Base-by-base conservation (phyloP, 2,113 vertebrate species). In the Calidris pygmaea region DNA sequence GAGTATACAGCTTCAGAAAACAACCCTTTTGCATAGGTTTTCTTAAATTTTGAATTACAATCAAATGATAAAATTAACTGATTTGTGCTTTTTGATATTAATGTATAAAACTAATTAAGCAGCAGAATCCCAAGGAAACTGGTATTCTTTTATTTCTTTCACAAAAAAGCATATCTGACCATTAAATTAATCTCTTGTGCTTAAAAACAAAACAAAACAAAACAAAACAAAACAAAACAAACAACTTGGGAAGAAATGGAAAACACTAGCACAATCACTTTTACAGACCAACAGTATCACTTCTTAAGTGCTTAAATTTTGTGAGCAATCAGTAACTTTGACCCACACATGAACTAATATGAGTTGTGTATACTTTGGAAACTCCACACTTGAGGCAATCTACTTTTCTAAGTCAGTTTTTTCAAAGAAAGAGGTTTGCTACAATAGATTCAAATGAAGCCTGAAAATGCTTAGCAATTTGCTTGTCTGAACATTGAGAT, bases 401-500 rank as follows among this genome's bases (percentile, higher is more conserved):
- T 67, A 55, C 26, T 81, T 85, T 63, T 74, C 39, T 47, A 77
- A 59, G 20, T 76, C 39, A n/a, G 24, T 90, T 93, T 90, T 93
- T 68, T 83, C 84, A 91, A 39, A 82, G 71, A 90, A 63, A 75
- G 35, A 92, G 10, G 30, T 67, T 94, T 78, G 29, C 78, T 85
- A 87, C 35, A 78, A 71, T 27, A 89, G 70, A 77, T 84, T 52
- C 34, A 91, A 89, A 72, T 48, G 29, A 91, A 89, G 48, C 37
- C 39, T 91, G 70, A 81, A 92, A 82, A 91, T 47, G 16, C 43
- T 56, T 52, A 68, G 43, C 70, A 60, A 89, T 94, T 95, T 91
- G 2, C 76, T 77, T 92, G 37, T 86, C 80, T 95, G 94, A 93
- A 81, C 63, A 81, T 30, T 47, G 86, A 89, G 76, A 92, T 71